Base-by-base conservation (phyloP, 2,113 vertebrate genomes). In the Pogonocichla stellata region DNA sequence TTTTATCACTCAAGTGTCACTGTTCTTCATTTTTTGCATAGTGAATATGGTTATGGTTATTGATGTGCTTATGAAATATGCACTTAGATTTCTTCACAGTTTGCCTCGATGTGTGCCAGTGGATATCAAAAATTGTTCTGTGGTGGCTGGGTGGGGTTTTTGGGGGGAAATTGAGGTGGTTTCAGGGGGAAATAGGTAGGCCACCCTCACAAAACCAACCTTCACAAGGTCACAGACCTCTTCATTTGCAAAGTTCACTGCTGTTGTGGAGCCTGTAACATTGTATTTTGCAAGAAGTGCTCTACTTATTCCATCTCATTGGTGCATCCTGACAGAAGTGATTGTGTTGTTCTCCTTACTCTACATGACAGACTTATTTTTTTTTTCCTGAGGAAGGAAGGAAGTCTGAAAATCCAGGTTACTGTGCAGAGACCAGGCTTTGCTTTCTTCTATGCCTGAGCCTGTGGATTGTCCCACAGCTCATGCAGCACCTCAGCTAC, bases 1-100 rank as follows among this genome's bases (percentile, higher is more conserved):
- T 80, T 94, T 85, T 83, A 88, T 80, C 74, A 86, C 60, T 80
- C 62, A 66, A n/a, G 20, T 86, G 81, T 88, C 94, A 85, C 58
- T 24, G 51, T 45, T 85, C 48, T 82, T 95, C 58, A 28, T 80
- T 77, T 89, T 91, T 90, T 88, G 54, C 47, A 51, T 70, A 77
- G 50, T 45, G 58, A 91, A 80, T 86, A 83, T 67, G 15, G 42
- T 91, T 87, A 92, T 66, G 50, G n/a, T 45, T 86, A 88, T 80
- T 69, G 88, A 93, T 77, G 50, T 62, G 10, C 38, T 91, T 62
- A 66, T 42, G 56, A 96, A 93, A 87, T 45, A 92, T 31, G 53
- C 38, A 38, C 50, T 81, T 57, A 65, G 9, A 57, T 79, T 91
- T 64, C 36, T 83, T 34, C 22, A 62, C 42, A 43, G 19, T 50